Base-by-base conservation (phyloP, 1,140 invertebrate species). In the Lasioglossum baleicum region DNA sequence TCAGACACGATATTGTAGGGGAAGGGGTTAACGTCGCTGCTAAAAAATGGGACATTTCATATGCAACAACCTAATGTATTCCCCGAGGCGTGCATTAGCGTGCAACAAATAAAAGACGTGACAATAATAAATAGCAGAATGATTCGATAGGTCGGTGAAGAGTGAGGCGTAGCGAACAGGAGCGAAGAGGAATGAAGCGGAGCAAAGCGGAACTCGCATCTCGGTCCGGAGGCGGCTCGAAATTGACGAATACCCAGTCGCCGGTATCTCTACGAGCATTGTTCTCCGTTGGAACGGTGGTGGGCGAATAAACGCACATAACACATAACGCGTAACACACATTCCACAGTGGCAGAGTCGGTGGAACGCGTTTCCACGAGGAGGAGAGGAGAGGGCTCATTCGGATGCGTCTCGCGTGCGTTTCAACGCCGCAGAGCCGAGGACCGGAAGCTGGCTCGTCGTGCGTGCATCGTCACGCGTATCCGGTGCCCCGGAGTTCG, bases 341-440 rank as follows among this genome's bases (percentile, higher is more conserved):
- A 73, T 79, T 79, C 76, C 69, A 22, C n/a, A 22, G 10, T 10
- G 44, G 10, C 44, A 3, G 44, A 13, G 69, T 7, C 26, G n/a
- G 20, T 1, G 17, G 56, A n/a, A n/a, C 56, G 42, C 20, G 61
- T 8, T 65, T 40, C 20, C 20, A 56, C 31, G 35, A 48, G 20
- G 6, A 73, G 65, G 31, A 20, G 20, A 5, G 8, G 58, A 60
- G 63, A 22, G n/a, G 11, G 75, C 88, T 92, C 92, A 92, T 93
- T 92, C 89, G 85, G 90, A 93, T 92, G 91, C 92, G 90, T 92
- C 91, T 92, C 92, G 90, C 89, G 90, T 86, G 40, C 64, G 83
- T 80, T 82, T 88, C 87, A 81, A 84, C 40, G 79, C 40, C 73
- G 82, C 44, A 77, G 40, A 70, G 82, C 5, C 35, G 69, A 80